Evolutionary conservation across 2,113 vertebrate species (phyloP).

Genomic region (Polypterus senegalus): DNA sequence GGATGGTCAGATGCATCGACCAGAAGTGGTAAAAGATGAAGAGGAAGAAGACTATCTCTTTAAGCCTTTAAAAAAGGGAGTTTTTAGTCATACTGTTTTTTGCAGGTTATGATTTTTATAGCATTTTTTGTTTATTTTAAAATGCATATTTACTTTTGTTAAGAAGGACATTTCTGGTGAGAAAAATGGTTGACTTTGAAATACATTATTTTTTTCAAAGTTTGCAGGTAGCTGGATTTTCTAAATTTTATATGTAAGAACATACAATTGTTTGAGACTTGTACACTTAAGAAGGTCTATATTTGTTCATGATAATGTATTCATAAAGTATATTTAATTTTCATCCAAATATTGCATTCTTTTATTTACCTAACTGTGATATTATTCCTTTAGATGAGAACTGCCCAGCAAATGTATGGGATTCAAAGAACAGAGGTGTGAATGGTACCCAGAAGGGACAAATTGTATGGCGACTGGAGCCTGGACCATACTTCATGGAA

Average conservation of each 20-base stretch:
- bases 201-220: background rate
- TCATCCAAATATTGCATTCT: background rate
- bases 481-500: constrained; percentile 95
- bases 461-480: constrained; percentile 90
- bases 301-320: background rate
- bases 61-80: too few species aligned
- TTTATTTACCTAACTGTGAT: background rate
- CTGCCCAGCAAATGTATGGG: constrained; percentile 94
- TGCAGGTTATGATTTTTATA: too few species aligned
- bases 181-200: background rate
- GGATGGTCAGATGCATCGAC: too few species aligned
- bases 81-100: too few species aligned
- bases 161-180: too few species aligned
- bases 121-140: too few species aligned
- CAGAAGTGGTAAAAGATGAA: too few species aligned
- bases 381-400: constrained; percentile 72
- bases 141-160: too few species aligned
- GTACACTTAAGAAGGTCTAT: background rate
- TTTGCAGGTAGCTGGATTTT: background rate
- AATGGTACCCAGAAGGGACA: constrained; percentile 94
- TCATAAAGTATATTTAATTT: background rate
- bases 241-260: background rate
- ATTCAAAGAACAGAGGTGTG: constrained; percentile 95
- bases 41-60: too few species aligned
- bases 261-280: background rate